phyloP scores from a whole-genome alignment of 2,888 invertebrate species.

The Diadegma fenestrale region DNA sequence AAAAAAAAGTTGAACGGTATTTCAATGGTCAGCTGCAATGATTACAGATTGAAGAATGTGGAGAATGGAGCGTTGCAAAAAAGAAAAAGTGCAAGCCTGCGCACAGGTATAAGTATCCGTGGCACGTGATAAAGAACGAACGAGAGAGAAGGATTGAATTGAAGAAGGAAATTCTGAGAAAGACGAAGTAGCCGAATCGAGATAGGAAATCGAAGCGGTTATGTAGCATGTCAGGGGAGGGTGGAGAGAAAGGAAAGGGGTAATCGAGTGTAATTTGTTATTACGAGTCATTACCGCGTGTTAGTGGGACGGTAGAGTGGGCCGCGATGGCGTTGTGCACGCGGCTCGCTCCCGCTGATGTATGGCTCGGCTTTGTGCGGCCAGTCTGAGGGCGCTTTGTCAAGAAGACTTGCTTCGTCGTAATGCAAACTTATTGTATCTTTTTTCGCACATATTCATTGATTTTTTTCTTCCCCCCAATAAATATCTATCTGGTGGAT shows the following conservation, averaged over 20 bases:
- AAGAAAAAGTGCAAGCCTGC: constrained; percentile 25
- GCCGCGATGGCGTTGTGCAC: constrained; percentile 51
- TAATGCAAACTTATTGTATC: constrained; percentile 48
- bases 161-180: constrained; percentile 47
- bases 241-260: constrained; percentile 36
- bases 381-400: constrained; percentile 68
- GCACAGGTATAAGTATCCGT: constrained; percentile 13
- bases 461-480: not conserved
- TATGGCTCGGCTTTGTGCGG: constrained; percentile 68
- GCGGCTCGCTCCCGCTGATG: constrained; percentile 62
- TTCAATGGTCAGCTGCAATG: not conserved
- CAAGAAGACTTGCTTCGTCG: constrained; percentile 57
- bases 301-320: constrained; percentile 65
- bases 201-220: constrained; percentile 62
- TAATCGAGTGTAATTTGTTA: constrained; percentile 70
- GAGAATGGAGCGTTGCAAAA: constrained; percentile 7
- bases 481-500: not conserved
- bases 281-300: constrained; percentile 70
- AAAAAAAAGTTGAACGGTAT: not conserved
- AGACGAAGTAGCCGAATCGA: constrained; percentile 62
- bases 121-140: constrained; percentile 24
- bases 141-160: constrained; percentile 1
- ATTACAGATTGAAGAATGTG: constrained; percentile 20
- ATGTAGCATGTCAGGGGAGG: constrained; percentile 38
- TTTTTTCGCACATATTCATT: constrained; percentile 30